Conservation (phyloP, 2,888 invertebrate genomes). For the Ectemnius lituratus region DNA sequence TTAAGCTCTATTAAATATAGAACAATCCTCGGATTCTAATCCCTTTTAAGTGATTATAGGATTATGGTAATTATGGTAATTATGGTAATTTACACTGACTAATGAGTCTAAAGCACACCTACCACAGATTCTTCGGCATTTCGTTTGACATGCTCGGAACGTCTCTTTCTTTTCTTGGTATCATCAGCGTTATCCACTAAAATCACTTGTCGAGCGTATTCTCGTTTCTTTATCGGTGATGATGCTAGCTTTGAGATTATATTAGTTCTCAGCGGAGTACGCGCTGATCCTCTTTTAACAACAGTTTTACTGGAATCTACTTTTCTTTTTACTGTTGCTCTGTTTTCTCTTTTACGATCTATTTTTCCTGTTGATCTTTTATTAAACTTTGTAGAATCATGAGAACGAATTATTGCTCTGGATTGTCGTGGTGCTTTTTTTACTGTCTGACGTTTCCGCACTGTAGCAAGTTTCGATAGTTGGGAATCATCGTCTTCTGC, state of each 20-base stretch:
- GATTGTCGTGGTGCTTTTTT: conserved; percentile 19
- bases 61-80: too few relatives aligned
- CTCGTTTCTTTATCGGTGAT: conserved; percentile 46
- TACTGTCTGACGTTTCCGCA: conserved; percentile 12
- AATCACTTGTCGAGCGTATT: conserved; percentile 36
- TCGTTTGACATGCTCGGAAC: conserved; percentile 12
- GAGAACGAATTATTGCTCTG: background rate
- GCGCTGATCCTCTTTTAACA: background rate
- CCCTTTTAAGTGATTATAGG: too few relatives aligned
- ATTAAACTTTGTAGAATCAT: background rate
- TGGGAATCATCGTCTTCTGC: conserved; percentile 46
- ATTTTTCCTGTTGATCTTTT: conserved; percentile 14
- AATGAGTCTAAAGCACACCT: background rate
- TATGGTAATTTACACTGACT: too few relatives aligned
- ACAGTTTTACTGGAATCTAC: conserved; percentile 11
- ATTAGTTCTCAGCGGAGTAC: background rate
- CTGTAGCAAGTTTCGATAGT: background rate
- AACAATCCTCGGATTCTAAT: too few relatives aligned
- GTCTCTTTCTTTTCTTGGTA: conserved; percentile 27
- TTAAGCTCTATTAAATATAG: too few relatives aligned
- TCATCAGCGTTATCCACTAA: conserved; percentile 42
- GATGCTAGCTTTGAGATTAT: background rate
- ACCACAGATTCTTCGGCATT: background rate
- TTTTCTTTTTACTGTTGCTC: conserved; percentile 18
- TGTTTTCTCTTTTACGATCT: conserved; percentile 28